Conservation (phyloP, 2,888 invertebrate genomes). For the Silvanus unidentatus region DNA sequence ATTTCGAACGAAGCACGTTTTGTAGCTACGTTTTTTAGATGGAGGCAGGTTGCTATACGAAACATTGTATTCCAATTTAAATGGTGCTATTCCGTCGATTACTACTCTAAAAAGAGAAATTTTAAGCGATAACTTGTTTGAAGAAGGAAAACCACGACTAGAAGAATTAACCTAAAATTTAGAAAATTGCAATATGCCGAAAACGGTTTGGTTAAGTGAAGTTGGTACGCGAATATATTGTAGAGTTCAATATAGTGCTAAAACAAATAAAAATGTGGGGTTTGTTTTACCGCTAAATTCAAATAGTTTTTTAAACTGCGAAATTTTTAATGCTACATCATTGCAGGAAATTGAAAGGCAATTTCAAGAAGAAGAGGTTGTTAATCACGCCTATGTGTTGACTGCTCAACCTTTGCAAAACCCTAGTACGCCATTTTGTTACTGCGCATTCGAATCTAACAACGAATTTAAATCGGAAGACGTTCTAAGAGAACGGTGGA, state of each 20-base stretch:
- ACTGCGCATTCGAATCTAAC: constrained; percentile 18
- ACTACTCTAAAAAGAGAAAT: constrained; percentile 13
- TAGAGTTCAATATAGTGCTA: constrained; percentile 23
- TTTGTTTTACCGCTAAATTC: constrained; percentile 21
- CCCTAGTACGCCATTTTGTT: constrained; percentile 10
- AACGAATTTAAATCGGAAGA: constrained; percentile 20
- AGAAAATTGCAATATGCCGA: constrained; percentile 15
- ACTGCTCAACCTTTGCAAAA: constrained; percentile 19
- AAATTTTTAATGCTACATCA: constrained; percentile 19
- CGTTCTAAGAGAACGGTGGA: constrained; percentile 17
- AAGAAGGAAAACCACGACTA: constrained; percentile 17
- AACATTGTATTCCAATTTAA: constrained; percentile 16
- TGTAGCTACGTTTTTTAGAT: background rate
- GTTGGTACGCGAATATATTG: constrained; percentile 20
- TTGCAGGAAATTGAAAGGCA: constrained; percentile 15
- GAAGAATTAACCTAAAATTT: constrained; percentile 11
- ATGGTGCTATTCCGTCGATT: constrained; percentile 15
- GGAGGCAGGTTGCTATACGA: constrained; percentile 19
- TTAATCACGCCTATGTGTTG: constrained; percentile 19
- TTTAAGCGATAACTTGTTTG: constrained; percentile 4
- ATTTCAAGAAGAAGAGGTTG: constrained; percentile 15
- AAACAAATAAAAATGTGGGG: constrained; percentile 24
- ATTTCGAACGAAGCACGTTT: no score
- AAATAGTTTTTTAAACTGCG: constrained; percentile 16
- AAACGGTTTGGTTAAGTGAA: constrained; percentile 21